Evolutionary conservation across 2,797 vertebrate species (phyloP), one percentile per base, ranked within the genome.

Genomic region (Enteromius unitaeniatus): DNA sequence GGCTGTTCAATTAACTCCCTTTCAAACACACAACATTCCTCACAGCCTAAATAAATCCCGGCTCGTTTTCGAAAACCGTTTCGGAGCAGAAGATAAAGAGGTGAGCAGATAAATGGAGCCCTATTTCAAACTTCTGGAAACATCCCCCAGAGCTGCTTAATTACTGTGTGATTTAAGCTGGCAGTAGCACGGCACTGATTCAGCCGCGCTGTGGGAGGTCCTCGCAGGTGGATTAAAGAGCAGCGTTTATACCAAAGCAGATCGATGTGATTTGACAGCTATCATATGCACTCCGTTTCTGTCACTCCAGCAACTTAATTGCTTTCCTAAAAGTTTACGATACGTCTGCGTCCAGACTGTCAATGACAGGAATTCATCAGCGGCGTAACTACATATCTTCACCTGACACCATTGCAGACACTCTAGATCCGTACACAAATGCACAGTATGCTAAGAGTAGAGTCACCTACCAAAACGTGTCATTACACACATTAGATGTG

Each of bases 401-500:
- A 67, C 53, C 65, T 55, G 79, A 84, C 79, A 65, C 72, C 67
- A 47, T 69, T 19, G 31, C 49, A 53, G 78, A 86, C 83, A 73
- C 79, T 28, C 11, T 28, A 74, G 34, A 64, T 19, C 23, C 37
- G 53, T 60, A 64, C 68, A 81, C 34, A 28, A 17, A 74, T 74
- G 31, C 34, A 67, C 83, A 78, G 45, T 67, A 34, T 37, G 47
- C 76, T 67, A 78, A 85, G 74, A 73, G 65, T 28, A 62, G 34
- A 62, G 21, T 79, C 81, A 72, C 74, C 51, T 64, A 70, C 45
- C 77, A 75, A 49, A 86, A 85, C 81, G 0, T 85, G 53, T 85
- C 73, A 45, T 87, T 85, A 79, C 47, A 73, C 17, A 45, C 83
- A 81, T 84, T 75, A 84, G 60, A 84, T 23, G 26, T 23, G 45